Evolutionary conservation across 2,888 invertebrate genomes (phyloP), one percentile per base, ranked within the genome.

Genomic region (Lymantria monacha): DNA sequence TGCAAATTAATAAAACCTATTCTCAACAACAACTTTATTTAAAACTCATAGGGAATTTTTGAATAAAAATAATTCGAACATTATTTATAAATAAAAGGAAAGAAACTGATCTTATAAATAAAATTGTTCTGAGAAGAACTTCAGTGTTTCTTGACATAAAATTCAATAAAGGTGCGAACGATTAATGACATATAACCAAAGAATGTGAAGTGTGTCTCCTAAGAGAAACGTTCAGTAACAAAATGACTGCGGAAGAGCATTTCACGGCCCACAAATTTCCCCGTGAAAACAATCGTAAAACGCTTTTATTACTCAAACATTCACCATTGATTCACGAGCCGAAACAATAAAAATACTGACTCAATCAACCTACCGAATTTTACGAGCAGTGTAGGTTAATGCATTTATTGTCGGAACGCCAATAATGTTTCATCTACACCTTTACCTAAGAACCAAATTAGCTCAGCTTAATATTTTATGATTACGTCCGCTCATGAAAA

Each of bases 231-330:
- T 79, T 83, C 77, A 76, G 76, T 74, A 76, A 81, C 83, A 84
- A 82, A 88, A 85, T 82, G 82, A 79, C 78, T 79, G 72, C 57
- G 77, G 81, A 79, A 79, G 76, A 81, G 74, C 74, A 84, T 89
- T 90, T 86, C 86, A 89, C 86, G 88, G 82, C 69, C 87, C 87
- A 91, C 90, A 91, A 89, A 90, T 79, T 88, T 79, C 70, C 74
- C 83, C 83, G 88, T 86, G 89, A 89, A 90, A 88, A 87, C 89
- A 89, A 88, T 88, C 89, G 86, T 91, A 91, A 90, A 88, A 82
- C 75, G 75, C 59, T 87, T 90, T 91, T 91, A 91, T 87, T 85
- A 84, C 89, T 82, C 79, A 78, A 88, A 88, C 90, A 89, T 89
- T 87, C 87, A 69, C 89, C 87, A 90, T 90, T 88, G 90, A 90